phyloP scores from a whole-genome alignment of 2,113 vertebrate genomes.

The Lipotes vexillifer region DNA sequence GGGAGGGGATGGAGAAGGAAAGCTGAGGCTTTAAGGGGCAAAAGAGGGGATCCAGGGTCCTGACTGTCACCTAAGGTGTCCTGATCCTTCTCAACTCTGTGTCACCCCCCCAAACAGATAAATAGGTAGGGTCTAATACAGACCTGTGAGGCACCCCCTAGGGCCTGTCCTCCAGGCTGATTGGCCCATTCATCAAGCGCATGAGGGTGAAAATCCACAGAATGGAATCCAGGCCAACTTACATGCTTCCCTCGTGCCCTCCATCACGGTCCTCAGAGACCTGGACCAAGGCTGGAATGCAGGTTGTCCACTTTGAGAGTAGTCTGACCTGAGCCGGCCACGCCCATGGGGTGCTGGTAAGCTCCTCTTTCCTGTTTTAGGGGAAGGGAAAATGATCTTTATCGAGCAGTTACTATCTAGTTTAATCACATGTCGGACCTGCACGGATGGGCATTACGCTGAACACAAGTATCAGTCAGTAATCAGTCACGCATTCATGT shows the following conservation, averaged over 20 bases:
- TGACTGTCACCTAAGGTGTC: neutral
- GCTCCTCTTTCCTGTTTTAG: neutral
- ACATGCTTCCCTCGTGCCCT: neutral
- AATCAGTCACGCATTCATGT: neutral
- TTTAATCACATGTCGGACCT: neutral
- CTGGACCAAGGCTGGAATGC: neutral
- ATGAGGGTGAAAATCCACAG: neutral
- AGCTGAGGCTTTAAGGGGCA: neutral
- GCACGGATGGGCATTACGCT: neutral
- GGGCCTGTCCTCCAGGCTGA: neutral
- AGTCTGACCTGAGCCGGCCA: neutral
- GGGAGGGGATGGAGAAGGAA: neutral
- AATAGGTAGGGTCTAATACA: neutral
- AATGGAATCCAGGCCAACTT: neutral
- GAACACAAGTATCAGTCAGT: neutral
- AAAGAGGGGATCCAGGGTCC: neutral
- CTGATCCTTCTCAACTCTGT: neutral
- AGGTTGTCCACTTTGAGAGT: neutral
- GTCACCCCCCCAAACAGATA: neutral
- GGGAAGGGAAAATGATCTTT: neutral
- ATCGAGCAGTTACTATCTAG: neutral
- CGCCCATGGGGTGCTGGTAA: neutral
- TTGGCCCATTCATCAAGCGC: neutral
- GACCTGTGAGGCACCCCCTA: neutral
- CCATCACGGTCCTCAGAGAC: neutral